These are phyloP conservation scores for Esox niger DNA, from an alignment of 2,113 vertebrate species.

Conservation along the genomic window DNA sequence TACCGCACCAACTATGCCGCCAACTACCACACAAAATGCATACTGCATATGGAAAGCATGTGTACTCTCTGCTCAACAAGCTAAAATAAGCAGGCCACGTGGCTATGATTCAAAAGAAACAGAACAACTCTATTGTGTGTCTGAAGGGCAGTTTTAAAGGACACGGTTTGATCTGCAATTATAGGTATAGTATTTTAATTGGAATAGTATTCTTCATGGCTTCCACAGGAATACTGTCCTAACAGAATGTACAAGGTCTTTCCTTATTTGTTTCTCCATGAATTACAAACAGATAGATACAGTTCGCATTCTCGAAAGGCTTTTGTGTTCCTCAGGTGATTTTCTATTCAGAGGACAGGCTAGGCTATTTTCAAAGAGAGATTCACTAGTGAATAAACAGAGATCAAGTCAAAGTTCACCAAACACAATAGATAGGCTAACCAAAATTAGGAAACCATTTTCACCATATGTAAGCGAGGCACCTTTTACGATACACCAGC, in stretches of 20 bases:
- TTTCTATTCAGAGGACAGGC: no score
- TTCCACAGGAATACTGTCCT: background rate
- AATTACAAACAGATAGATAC: background rate
- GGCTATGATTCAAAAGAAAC: constrained; percentile 46
- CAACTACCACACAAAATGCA: constrained; percentile 66
- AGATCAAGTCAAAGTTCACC: no score
- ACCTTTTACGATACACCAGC: no score
- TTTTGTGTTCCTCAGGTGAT: background rate
- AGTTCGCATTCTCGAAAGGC: background rate
- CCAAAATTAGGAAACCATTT: no score
- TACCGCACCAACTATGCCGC: constrained; percentile 61
- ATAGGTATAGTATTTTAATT: background rate
- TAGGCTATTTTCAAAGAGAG: no score
- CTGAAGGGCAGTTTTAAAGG: constrained; percentile 30
- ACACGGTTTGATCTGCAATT: background rate
- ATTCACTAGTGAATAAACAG: no score
- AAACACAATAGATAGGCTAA: no score
- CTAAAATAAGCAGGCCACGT: constrained; percentile 52
- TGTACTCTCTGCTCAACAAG: constrained; percentile 42
- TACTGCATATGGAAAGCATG: constrained; percentile 77
- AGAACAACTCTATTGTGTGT: constrained; percentile 59
- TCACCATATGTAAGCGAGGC: no score
- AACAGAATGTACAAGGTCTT: no score
- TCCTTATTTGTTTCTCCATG: background rate
- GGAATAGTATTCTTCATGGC: no score